Percentiles rank a stretch among this genome's conserved stretches.
These are phyloP conservation scores for Seira ritae DNA, from an alignment of 2,888 invertebrate genomes.

Conservation along the genomic window DNA sequence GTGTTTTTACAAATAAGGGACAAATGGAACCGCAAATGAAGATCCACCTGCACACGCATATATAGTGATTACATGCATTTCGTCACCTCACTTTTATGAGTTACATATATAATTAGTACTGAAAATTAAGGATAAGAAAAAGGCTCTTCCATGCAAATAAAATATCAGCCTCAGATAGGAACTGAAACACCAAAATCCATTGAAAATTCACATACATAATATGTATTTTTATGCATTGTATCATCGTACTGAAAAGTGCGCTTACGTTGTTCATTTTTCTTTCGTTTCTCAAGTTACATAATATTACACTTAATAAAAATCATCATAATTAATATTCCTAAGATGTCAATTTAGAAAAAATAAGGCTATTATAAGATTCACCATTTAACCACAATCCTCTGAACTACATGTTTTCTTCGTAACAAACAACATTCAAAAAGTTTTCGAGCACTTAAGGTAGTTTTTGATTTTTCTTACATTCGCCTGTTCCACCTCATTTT, in stretches of 20 bases:
- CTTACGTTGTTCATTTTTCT: neutral
- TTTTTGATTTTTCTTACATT: neutral
- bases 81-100: neutral
- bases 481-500: neutral
- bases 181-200: no score
- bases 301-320: no score
- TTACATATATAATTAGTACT: neutral
- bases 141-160: neutral
- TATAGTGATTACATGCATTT: no score
- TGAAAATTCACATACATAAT: neutral
- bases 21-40: neutral
- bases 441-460: conserved; percentile 13
- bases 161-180: no score
- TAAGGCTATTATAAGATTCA: neutral
- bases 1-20: neutral
- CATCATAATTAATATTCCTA: neutral
- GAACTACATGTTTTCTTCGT: neutral
- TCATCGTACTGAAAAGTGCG: neutral
- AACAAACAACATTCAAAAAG: neutral
- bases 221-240: neutral
- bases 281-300: neutral
- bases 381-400: neutral
- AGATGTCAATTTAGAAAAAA: neutral
- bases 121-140: neutral
- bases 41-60: neutral